These are phyloP conservation scores for Heliconius ethilla DNA, from an alignment of 2,888 invertebrate genomes.

Conservation along the genomic window DNA sequence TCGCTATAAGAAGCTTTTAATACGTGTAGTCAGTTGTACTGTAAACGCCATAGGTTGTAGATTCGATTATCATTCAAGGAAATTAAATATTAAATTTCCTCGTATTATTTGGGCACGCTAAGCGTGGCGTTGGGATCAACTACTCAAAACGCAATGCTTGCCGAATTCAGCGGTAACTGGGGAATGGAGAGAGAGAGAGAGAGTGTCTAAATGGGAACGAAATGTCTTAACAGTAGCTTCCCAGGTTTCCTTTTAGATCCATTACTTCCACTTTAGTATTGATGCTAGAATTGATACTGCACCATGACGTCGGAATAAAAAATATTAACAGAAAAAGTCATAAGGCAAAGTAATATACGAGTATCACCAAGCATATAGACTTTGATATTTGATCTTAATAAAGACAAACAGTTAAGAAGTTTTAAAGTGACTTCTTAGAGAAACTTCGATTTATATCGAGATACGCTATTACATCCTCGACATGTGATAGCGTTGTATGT, in stretches of 20 bases:
- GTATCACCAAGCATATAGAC: not conserved
- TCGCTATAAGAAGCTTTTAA: no score
- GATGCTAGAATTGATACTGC: no score
- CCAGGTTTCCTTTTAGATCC: not conserved
- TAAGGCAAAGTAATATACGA: not conserved
- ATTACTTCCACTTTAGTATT: not conserved
- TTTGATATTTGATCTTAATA: conserved; percentile 4
- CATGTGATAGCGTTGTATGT: not conserved
- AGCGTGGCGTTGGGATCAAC: no score
- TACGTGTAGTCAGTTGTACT: no score
- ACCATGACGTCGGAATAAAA: not conserved
- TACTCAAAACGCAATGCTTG: no score
- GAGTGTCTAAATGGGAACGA: not conserved
- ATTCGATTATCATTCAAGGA: no score
- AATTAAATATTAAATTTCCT: no score
- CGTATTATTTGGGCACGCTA: no score
- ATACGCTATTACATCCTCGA: not conserved
- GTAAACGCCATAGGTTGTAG: no score
- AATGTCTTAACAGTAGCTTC: not conserved
- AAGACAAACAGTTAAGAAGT: conserved; percentile 9
- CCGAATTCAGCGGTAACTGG: no score
- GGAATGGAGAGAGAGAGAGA: no score
- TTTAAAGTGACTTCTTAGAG: not conserved
- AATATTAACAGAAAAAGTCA: not conserved
- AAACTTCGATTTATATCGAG: not conserved